Conservation (phyloP, 2,888 invertebrate genomes). For the Amorpha juglandis region DNA sequence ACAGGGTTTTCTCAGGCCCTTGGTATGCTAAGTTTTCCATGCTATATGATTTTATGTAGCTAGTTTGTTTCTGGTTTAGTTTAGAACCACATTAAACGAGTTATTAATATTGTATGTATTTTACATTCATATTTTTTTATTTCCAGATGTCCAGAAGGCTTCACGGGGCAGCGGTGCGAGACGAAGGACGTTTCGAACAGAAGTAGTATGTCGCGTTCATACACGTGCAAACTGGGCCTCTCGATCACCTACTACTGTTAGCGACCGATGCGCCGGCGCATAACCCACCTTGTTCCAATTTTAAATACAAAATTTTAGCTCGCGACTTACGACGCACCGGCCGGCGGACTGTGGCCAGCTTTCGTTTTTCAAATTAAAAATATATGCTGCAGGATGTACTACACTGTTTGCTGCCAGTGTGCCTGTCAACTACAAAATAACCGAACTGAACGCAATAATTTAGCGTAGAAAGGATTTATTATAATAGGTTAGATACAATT, state of each 20-base stretch:
- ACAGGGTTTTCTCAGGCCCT: too few relatives aligned
- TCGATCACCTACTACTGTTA: constrained; percentile 91
- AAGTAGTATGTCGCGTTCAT: constrained; percentile 92
- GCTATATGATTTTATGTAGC: too few relatives aligned
- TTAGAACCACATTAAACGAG: neutral
- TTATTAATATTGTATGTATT: neutral
- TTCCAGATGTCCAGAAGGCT: constrained; percentile 91
- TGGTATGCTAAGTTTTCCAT: too few relatives aligned
- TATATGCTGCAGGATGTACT: neutral
- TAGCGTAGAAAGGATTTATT: neutral
- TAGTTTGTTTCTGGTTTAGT: neutral
- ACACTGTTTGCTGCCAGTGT: constrained; percentile 5
- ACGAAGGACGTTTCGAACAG: constrained; percentile 89
- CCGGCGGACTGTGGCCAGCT: constrained; percentile 56
- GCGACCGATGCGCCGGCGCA: constrained; percentile 70
- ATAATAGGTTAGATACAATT: neutral
- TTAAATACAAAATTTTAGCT: constrained; percentile 63
- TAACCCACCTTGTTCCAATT: constrained; percentile 78
- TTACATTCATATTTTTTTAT: constrained; percentile 27
- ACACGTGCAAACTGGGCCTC: constrained; percentile 91
- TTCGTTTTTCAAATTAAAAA: constrained; percentile 39
- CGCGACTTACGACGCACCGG: constrained; percentile 56
- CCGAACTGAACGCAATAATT: neutral
- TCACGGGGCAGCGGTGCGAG: constrained; percentile 91
- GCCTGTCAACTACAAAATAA: neutral